phyloP scores from a whole-genome alignment of 2,797 vertebrate genomes.

The Brachyalestes nurse region DNA sequence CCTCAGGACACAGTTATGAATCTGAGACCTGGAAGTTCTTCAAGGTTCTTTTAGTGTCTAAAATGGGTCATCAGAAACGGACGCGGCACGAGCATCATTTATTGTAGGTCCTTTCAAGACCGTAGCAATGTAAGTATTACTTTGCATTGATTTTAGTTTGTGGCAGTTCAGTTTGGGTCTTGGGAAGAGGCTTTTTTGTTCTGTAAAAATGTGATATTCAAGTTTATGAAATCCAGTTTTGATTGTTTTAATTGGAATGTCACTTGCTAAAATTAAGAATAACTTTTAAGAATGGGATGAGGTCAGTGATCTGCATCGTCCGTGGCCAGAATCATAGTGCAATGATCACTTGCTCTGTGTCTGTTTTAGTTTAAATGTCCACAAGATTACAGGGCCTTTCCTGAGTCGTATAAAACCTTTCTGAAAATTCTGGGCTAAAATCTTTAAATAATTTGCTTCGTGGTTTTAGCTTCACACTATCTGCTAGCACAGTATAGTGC shows the following conservation, averaged over 20 bases:
- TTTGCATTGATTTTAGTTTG: slow-evolving; percentile 8
- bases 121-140: slow-evolving; percentile 10
- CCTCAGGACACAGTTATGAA: background rate
- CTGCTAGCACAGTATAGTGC: background rate
- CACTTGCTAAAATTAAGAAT: background rate
- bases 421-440: background rate
- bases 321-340: background rate
- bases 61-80: background rate
- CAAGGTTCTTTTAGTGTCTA: background rate
- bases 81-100: background rate
- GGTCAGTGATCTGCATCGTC: background rate
- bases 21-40: background rate
- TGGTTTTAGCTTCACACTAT: background rate
- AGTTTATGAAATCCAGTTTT: background rate
- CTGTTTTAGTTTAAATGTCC: background rate
- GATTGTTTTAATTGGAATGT: slow-evolving; percentile 13
- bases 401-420: background rate
- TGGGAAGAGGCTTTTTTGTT: slow-evolving; percentile 12
- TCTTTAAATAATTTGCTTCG: background rate
- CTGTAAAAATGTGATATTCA: slow-evolving; percentile 13
- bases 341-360: background rate
- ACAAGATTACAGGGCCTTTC: background rate
- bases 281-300: background rate
- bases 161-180: slow-evolving; percentile 13
- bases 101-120: background rate